Percentiles rank a stretch among this genome's conserved stretches.
phyloP scores from a whole-genome alignment of 2,113 vertebrate genomes.

The Ochotona princeps region DNA sequence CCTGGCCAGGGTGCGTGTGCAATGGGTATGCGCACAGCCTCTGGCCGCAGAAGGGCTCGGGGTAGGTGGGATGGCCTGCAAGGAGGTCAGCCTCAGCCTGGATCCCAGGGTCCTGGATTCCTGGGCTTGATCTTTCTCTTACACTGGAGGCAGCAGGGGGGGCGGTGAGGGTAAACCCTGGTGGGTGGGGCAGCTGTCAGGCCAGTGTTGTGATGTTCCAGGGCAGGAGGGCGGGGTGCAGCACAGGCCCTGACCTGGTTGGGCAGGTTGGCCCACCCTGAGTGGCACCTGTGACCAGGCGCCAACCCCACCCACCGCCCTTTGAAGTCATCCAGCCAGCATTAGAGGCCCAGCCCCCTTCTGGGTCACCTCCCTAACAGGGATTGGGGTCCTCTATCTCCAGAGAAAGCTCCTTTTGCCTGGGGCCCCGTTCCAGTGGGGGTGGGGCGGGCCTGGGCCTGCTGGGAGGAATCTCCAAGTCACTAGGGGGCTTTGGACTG shows the following conservation, averaged over 20 bases:
- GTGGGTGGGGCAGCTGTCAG: slow-evolving; percentile 76
- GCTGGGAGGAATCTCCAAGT: not conserved
- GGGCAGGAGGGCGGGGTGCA: slow-evolving; percentile 69
- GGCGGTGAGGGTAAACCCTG: slow-evolving; percentile 20
- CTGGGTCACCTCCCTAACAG: slow-evolving; percentile 63
- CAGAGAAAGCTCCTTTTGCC: slow-evolving; percentile 34
- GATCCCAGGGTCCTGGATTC: slow-evolving; percentile 44
- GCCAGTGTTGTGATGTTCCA: slow-evolving; percentile 69
- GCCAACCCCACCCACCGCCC: slow-evolving; percentile 77
- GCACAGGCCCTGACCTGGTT: slow-evolving; percentile 81
- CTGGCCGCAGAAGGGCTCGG: no score
- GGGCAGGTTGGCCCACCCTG: slow-evolving; percentile 82
- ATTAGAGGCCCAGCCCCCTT: slow-evolving; percentile 60
- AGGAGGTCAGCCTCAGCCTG: no score
- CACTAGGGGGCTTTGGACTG: not conserved
- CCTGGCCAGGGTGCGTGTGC: not conserved
- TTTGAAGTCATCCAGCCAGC: slow-evolving; percentile 78
- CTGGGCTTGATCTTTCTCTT: slow-evolving; percentile 52
- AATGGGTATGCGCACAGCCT: not conserved
- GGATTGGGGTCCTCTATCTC: slow-evolving; percentile 66
- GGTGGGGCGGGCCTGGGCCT: slow-evolving; percentile 51
- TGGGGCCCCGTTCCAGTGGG: not conserved
- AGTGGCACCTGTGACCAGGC: slow-evolving; percentile 81
- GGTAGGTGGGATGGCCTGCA: no score
- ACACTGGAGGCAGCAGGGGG: slow-evolving; percentile 41